Evolutionary conservation across 2,888 invertebrate genomes (phyloP), one percentile per base, ranked within the genome.

Genomic region (Oegoconia quadripuncta): DNA sequence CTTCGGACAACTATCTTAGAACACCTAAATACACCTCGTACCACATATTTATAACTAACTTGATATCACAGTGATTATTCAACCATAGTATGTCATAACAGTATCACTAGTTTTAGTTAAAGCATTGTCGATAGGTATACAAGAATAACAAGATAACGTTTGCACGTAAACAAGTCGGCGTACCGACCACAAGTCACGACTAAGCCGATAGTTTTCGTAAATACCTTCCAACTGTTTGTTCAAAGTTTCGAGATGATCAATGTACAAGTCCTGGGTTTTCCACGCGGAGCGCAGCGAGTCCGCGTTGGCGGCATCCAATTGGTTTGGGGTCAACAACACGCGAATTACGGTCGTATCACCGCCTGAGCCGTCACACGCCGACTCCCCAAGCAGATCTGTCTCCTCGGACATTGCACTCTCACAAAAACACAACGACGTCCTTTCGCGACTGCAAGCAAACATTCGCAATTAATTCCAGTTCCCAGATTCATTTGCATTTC

Each of bases 191-290:
- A 43, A 59, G 71, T 68, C 88, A 74, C 84, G 81, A 84, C 76
- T 76, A 80, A 82, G 81, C 75, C 82, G 81, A 72, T 79, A 79
- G 72, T 57, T 81, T 76, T 76, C 82, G 76, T 88, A 84, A 90
- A 89, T 93, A 93, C 93, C 93, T 93, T 93, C 93, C 90, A 92
- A 91, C 88, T 90, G 90, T 86, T 91, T 88, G 79, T 90, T 88
- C 88, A 92, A 92, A 59, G 91, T 88, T 90, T 94, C 93, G 79
- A 94, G 89, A 68, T 89, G 89, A 74, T 92, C 91, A 83, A 93
- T 90, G 88, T 93, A 94, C 71, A 89, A 89, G 83, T 93, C 93
- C 90, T 93, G 93, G 76, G 90, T 90, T 77, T 88, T 90, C 93
- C 93, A 93, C 67, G 91, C 90, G 74, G 89, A 87, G 60, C 90